A percentile compares a stretch with the other conserved stretches of the same genome.
Evolutionary conservation across 2,113 vertebrate species (phyloP).

Genomic region (Phocoena phocoena): DNA sequence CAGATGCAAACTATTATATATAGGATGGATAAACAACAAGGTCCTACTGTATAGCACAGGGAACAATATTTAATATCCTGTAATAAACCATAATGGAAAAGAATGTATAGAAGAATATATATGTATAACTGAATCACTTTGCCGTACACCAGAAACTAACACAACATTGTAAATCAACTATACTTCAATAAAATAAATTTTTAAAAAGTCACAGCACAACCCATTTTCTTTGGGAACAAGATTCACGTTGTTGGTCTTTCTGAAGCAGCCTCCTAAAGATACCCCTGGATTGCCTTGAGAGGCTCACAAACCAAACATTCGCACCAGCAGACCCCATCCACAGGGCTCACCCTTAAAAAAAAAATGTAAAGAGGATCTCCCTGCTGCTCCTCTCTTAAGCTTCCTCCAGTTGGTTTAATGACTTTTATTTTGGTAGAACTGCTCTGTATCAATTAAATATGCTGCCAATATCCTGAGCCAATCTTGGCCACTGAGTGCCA

Average conservation of each 20-base stretch:
- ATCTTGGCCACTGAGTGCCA: conserved; percentile 50
- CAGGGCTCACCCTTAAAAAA: background rate
- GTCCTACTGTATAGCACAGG: background rate
- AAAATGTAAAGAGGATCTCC: background rate
- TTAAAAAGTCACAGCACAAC: background rate
- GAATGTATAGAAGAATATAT: background rate
- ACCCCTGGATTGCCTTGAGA: background rate
- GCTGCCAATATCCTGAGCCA: conserved; percentile 39
- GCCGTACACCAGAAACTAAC: background rate
- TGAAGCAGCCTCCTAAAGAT: background rate
- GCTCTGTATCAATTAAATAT: conserved; percentile 59
- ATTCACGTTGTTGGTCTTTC: background rate
- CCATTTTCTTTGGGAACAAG: background rate
- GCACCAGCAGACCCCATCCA: background rate
- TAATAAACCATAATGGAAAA: too few species aligned
- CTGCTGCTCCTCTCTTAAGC: background rate
- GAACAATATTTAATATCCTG: background rate
- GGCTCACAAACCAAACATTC: background rate
- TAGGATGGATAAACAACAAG: background rate
- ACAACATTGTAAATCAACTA: background rate
- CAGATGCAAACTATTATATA: background rate
- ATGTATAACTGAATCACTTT: background rate
- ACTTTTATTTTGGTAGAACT: conserved; percentile 55
- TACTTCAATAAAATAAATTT: background rate
- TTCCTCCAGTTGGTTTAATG: background rate